Conservation (phyloP, 2,888 invertebrate genomes). For the Herminia tarsipennalis region DNA sequence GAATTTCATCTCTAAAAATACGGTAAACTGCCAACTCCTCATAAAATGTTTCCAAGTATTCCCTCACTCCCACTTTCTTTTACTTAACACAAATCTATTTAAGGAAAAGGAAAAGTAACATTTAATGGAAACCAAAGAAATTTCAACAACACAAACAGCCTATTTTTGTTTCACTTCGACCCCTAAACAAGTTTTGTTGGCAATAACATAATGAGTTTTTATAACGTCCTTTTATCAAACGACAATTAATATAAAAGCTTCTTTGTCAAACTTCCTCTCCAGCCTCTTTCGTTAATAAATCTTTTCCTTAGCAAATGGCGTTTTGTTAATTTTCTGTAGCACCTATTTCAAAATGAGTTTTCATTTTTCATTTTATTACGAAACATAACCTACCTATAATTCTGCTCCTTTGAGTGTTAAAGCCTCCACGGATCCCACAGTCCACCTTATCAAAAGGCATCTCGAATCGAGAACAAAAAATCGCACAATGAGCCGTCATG, state of each 20-base stretch:
- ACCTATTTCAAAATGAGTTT: constrained; percentile 3
- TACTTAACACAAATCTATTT: constrained; percentile 12
- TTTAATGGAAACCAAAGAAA: constrained; percentile 6
- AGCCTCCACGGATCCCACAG: too few species aligned
- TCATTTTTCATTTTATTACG: too few species aligned
- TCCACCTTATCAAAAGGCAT: too few species aligned
- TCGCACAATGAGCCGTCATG: too few species aligned
- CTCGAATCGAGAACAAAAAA: too few species aligned
- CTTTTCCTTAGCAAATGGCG: constrained; percentile 22
- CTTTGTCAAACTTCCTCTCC: constrained; percentile 24
- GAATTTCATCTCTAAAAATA: background rate
- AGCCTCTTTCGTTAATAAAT: constrained; percentile 22
- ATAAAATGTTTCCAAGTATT: constrained; percentile 5
- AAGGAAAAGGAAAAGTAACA: constrained; percentile 9
- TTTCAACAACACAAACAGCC: constrained; percentile 20
- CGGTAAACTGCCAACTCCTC: background rate
- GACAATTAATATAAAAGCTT: constrained; percentile 38
- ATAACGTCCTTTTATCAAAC: constrained; percentile 30
- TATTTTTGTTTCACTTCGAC: constrained; percentile 13
- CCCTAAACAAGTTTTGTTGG: too few species aligned
- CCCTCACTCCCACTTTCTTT: background rate
- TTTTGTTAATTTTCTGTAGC: constrained; percentile 17
- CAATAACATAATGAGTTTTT: constrained; percentile 32
- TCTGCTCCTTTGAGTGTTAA: too few species aligned
- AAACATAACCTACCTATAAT: too few species aligned